Base-by-base conservation (phyloP, 2,797 vertebrate genomes). In the Rhincodon typus region DNA sequence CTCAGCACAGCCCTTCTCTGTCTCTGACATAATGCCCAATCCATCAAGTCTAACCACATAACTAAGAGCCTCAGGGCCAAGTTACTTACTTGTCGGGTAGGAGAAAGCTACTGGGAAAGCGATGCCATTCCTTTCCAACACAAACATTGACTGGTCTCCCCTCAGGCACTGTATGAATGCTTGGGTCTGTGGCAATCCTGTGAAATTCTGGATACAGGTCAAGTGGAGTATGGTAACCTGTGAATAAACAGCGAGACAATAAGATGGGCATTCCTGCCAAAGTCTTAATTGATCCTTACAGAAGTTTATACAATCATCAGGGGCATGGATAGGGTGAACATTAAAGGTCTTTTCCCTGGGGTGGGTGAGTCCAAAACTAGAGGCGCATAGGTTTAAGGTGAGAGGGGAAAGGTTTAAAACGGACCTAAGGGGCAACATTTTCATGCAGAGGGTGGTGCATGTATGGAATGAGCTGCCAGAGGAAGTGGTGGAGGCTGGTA, bases 181-280 rank as follows among this genome's bases (percentile, higher is more conserved):
- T 96, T 0, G 98, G 98, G 96, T 99, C 98, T 38, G 98, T 99
- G 96, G 98, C 98, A 72, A 99, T 99, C 96, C 98, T 98, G 96
- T 99, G 98, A 96, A 99, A 99, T 96, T 99, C 99, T 0, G 99
- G 99, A 97, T 99, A 99, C 94, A 99, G 97, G 97, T 99, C 99
- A 96, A 99, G 98, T 69, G 99, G 99, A 1, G 98, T 99, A 0
- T 99, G 99, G 97, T 99, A 99, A 77, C 99, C 99, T 99, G 95
- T 0, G 87, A 96, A 30, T 25, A 6, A 72, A 74, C 69, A 94
- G 27, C 13, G 8, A 94, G 67, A 42, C n/a, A 69, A 42, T n/a
- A 38, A 19, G n/a, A 4, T 69, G 62, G 90, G 4, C 23, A 42
- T 42, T 25, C 62, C 66, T 42, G 0, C 8, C n/a, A 21, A 1